Evolutionary conservation across 2,888 invertebrate genomes (phyloP).

Genomic region (Lithophane leautieri): DNA sequence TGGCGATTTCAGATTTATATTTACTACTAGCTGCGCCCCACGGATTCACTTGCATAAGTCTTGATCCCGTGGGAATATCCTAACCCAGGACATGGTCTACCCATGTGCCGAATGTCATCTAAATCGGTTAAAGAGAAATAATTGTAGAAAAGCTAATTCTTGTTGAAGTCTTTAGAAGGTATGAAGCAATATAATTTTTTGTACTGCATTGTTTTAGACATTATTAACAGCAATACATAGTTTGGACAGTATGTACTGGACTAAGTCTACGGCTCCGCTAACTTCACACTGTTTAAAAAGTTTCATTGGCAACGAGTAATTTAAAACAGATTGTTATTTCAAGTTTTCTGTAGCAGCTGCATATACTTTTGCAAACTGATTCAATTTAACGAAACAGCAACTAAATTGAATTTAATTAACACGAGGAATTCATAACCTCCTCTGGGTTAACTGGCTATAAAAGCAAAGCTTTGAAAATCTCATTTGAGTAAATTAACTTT

Average conservation of each 20-base stretch:
- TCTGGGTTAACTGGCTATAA: slow-evolving; percentile 25
- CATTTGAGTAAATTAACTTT: slow-evolving; percentile 30
- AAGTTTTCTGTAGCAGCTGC: slow-evolving; percentile 7
- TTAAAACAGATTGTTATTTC: slow-evolving; percentile 28
- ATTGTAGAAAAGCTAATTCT: background rate
- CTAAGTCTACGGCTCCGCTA: background rate
- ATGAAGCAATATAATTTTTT: background rate
- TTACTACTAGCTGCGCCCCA: no score
- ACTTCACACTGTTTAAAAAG: background rate
- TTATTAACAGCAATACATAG: background rate
- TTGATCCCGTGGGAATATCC: no score
- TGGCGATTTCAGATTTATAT: no score
- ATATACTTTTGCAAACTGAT: slow-evolving; percentile 36
- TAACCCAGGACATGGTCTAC: no score
- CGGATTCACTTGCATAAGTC: no score
- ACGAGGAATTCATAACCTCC: slow-evolving; percentile 42
- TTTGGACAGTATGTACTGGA: background rate
- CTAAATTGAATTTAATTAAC: slow-evolving; percentile 47
- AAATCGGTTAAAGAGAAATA: background rate
- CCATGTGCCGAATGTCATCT: no score
- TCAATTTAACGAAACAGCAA: slow-evolving; percentile 35
- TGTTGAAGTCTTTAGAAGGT: background rate
- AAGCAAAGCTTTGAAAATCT: slow-evolving; percentile 37
- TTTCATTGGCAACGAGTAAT: background rate
- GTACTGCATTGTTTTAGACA: background rate